A percentile compares a stretch with the other conserved stretches of the same genome.
phyloP scores from a whole-genome alignment of 2,888 invertebrate species.

The Nemurella pictetii region DNA sequence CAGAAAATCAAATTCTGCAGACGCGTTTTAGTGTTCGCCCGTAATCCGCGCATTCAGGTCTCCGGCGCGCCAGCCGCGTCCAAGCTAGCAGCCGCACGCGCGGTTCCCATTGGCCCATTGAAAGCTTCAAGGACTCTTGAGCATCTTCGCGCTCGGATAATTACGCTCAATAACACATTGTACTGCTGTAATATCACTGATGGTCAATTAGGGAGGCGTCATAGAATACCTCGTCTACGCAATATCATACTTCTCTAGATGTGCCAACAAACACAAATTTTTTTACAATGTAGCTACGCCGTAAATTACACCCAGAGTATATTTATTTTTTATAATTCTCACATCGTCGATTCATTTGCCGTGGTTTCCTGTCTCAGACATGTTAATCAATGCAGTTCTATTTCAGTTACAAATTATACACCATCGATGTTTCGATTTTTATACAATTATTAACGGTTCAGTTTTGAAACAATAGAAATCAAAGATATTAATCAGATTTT shows the following conservation, averaged over 20 bases:
- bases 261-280: background rate
- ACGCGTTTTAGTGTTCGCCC: background rate
- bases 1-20: slow-evolving; percentile 10
- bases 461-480: slow-evolving; percentile 31
- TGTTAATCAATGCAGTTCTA: slow-evolving; percentile 28
- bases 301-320: background rate
- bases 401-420: slow-evolving; percentile 32
- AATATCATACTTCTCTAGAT: background rate
- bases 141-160: slow-evolving; percentile 16
- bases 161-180: slow-evolving; percentile 19
- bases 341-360: background rate
- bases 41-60: slow-evolving; percentile 25
- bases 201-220: slow-evolving; percentile 26
- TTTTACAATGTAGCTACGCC: background rate
- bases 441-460: slow-evolving; percentile 24
- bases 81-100: background rate
- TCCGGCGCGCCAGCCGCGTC: background rate
- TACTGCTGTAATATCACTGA: slow-evolving; percentile 22
- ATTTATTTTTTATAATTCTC: background rate
- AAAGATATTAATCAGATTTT: slow-evolving; percentile 18
- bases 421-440: slow-evolving; percentile 15
- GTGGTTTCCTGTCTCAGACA: background rate
- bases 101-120: too few species aligned
- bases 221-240: slow-evolving; percentile 5
- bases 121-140: slow-evolving; percentile 6